Percentiles rank a stretch among this genome's conserved stretches.
These are phyloP conservation scores for Silurus aristotelis DNA, from an alignment of 2,797 vertebrate species.

Conservation along the genomic window DNA sequence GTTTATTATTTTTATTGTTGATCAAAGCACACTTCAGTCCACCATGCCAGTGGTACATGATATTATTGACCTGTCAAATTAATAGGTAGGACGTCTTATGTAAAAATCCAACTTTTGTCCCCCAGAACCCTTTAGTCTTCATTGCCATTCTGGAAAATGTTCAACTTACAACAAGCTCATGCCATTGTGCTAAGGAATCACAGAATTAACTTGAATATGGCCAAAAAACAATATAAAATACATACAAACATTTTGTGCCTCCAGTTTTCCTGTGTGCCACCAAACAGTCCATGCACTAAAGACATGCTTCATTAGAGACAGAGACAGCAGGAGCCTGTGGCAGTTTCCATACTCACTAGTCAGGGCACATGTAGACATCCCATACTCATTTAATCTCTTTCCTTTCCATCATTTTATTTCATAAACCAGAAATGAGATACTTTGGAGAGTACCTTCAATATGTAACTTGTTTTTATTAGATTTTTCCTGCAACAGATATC, in stretches of 20 bases:
- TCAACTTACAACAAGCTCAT: conserved; percentile 19
- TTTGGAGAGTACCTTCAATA: conserved; percentile 59
- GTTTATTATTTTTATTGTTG: background rate
- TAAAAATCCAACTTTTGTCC: conserved; percentile 24
- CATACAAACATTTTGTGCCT: conserved; percentile 26
- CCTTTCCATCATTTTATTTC: conserved; percentile 24
- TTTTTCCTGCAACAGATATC: conserved; percentile 35
- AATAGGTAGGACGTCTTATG: background rate
- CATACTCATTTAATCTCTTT: conserved; percentile 67
- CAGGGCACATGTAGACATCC: conserved; percentile 64
- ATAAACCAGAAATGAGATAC: conserved; percentile 13
- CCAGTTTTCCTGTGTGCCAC: conserved; percentile 40
- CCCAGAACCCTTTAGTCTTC: background rate
- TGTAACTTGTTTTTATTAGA: conserved; percentile 66
- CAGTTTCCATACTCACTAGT: conserved; percentile 45
- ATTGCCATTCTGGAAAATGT: background rate
- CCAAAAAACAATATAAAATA: background rate
- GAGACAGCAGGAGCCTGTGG: conserved; percentile 43
- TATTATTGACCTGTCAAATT: conserved; percentile 18
- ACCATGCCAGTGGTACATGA: background rate
- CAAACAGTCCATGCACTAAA: conserved; percentile 45
- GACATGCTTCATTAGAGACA: conserved; percentile 56
- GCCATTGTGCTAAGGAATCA: conserved; percentile 2
- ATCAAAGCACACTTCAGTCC: conserved; percentile 17
- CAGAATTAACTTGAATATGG: conserved; percentile 29